Evolutionary conservation across 2,888 invertebrate genomes (phyloP).

Genomic region (Baronia brevicornis): DNA sequence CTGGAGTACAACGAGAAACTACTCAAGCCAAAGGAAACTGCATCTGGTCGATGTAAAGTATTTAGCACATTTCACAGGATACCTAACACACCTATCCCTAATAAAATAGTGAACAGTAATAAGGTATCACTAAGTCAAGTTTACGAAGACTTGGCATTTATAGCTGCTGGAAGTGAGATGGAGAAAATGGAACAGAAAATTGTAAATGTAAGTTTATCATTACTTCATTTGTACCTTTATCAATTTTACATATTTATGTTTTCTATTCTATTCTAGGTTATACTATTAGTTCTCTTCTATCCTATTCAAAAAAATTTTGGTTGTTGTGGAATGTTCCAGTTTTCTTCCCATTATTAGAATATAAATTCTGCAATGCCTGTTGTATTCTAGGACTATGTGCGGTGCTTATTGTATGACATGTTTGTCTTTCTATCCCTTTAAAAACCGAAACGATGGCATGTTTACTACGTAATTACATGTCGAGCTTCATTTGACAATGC

Average conservation of each 20-base stretch:
- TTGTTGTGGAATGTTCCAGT: too few relatives aligned
- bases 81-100: conserved; percentile 27
- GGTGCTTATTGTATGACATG: too few relatives aligned
- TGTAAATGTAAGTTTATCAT: conserved; percentile 38
- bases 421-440: too few relatives aligned
- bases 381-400: too few relatives aligned
- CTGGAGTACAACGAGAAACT: conserved; percentile 54
- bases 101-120: conserved; percentile 16
- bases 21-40: conserved; percentile 32
- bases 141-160: conserved; percentile 39
- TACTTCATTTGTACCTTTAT: background rate
- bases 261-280: too few relatives aligned
- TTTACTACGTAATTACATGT: too few relatives aligned
- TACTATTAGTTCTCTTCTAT: too few relatives aligned
- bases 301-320: too few relatives aligned
- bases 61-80: conserved; percentile 48
- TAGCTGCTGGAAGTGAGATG: conserved; percentile 26
- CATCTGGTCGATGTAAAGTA: conserved; percentile 42
- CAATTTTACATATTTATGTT: background rate
- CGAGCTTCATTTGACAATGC: too few relatives aligned
- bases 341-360: too few relatives aligned
- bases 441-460: too few relatives aligned
- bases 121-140: conserved; percentile 29
- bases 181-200: conserved; percentile 25
- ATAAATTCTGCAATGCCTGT: too few relatives aligned